Conservation (phyloP, 2,888 invertebrate genomes). For the Caenorhabditis imperialis region DNA sequence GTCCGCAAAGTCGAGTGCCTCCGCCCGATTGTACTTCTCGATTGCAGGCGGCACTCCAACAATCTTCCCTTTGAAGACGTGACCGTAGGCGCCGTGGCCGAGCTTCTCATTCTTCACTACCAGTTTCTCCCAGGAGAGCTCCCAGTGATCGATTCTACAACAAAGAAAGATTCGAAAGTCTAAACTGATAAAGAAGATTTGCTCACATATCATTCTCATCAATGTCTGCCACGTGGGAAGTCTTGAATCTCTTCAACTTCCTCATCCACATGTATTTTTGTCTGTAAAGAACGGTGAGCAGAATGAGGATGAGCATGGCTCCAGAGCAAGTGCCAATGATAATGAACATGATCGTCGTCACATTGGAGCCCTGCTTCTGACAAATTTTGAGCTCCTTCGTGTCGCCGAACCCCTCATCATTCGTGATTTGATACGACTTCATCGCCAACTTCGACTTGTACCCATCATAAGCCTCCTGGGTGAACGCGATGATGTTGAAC, state of each 20-base stretch:
- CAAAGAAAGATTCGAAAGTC: neutral
- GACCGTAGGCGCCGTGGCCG: constrained; percentile 74
- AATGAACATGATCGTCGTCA: constrained; percentile 67
- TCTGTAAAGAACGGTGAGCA: constrained; percentile 69
- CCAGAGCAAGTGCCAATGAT: constrained; percentile 70
- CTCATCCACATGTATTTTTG: constrained; percentile 72
- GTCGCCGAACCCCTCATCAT: constrained; percentile 26
- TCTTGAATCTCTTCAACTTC: constrained; percentile 65
- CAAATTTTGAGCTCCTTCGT: constrained; percentile 38
- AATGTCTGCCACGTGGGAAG: constrained; percentile 46
- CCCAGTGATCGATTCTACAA: constrained; percentile 73
- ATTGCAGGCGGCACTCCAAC: constrained; percentile 70
- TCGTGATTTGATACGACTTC: constrained; percentile 40
- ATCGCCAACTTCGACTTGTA: constrained; percentile 52
- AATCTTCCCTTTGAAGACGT: constrained; percentile 71
- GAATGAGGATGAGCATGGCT: constrained; percentile 68
- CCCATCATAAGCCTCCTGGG: constrained; percentile 49
- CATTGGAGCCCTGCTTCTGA: constrained; percentile 28
- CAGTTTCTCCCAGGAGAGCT: constrained; percentile 70
- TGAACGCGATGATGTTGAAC: constrained; percentile 55
- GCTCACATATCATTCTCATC: constrained; percentile 63
- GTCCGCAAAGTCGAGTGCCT: constrained; percentile 53
- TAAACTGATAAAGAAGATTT: neutral
- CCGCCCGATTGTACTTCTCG: constrained; percentile 65
- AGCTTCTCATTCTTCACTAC: constrained; percentile 72